phyloP scores from a whole-genome alignment of 2,888 invertebrate species.

The Macrophya annulata region DNA sequence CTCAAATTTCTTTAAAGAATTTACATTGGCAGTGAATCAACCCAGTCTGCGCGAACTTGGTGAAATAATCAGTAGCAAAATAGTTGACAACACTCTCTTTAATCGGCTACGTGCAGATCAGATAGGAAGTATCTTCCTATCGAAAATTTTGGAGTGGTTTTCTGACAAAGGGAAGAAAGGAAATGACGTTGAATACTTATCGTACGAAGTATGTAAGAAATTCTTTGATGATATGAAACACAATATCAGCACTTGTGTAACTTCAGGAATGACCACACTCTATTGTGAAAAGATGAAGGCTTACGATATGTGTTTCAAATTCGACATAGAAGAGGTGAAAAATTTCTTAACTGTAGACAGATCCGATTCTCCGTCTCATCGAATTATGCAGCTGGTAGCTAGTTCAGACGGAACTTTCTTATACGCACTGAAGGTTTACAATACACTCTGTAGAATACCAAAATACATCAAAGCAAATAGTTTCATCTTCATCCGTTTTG shows the following conservation, averaged over 20 bases:
- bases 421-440: neutral
- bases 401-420: neutral
- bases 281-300: neutral
- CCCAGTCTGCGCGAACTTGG: neutral
- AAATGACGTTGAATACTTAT: neutral
- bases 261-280: neutral
- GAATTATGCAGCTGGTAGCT: neutral
- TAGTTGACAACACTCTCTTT: neutral
- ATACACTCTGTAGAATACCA: neutral
- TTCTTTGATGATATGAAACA: neutral
- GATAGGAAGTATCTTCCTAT: neutral
- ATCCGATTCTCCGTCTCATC: neutral
- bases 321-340: neutral
- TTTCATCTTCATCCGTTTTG: neutral
- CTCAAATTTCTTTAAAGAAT: neutral
- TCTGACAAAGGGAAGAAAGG: neutral
- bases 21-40: neutral
- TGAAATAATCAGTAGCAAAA: neutral
- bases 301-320: neutral
- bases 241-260: neutral
- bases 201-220: neutral
- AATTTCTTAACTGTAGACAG: neutral
- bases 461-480: neutral
- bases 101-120: neutral
- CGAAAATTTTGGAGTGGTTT: neutral